Base-by-base conservation (phyloP, 1,140 invertebrate genomes). In the Mactra quadrangularis region DNA sequence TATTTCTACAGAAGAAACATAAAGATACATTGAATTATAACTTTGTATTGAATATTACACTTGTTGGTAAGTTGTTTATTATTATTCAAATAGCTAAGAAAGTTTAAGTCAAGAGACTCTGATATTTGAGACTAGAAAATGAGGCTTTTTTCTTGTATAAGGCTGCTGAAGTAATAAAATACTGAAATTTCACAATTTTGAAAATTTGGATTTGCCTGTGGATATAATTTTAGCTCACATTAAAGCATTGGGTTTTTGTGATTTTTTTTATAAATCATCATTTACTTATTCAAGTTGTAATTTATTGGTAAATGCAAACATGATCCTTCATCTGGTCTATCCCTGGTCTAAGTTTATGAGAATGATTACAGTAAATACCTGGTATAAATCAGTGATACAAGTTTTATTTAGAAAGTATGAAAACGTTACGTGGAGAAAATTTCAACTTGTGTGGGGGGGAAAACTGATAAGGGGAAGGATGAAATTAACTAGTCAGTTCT, bases 21-120 rank as follows among this genome's bases (percentile, higher is more conserved):
- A 27, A 31, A 47, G 15, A 7, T 15, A 22, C 31, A 27, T 19
- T 71, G 13, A 64, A 81, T 57, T 81, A 68, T 57, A 81, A 81
- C 77, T 81, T 81, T 35, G 68, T 66, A 33, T 50, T 81, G 27
- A 81, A 81, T 50, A 68, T 81, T 9, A 70, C 77, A 7, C 66
- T 81, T 45, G 52, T 50, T 27, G 66, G 74, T 76, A 76, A 62
- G 70, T 50, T 15, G 47, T 35, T 11, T 7, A 11, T 17, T 6
- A 3, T 9, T 41, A 25, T 33, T 38, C 38, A 11, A 66, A 29
- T 17, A 35, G 3, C n/a, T 17, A 13, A 7, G 33, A 25, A 11
- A 59, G 55, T 27, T 59, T 27, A 25, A 17, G 22, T 22, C 7
- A 17, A 59, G 9, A 59, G 7, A 22, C 55, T 11, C 13, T 7